phyloP scores from a whole-genome alignment of 2,888 invertebrate species.

The Drosophila peninsularis region DNA sequence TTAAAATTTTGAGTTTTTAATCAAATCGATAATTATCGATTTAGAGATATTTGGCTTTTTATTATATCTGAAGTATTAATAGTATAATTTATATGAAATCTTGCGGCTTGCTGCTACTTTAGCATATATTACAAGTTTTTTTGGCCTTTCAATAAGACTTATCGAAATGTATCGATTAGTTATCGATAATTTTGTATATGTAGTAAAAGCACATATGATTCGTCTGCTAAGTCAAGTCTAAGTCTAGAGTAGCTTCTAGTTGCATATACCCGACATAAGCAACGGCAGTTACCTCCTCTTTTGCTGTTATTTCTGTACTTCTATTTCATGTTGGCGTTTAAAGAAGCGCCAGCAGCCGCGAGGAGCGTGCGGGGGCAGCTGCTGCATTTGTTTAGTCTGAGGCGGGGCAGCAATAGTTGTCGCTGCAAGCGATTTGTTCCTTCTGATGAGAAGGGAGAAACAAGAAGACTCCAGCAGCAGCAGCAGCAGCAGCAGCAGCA shows the following conservation, averaged over 20 bases:
- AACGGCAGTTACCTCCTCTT: neutral
- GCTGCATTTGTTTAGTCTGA: constrained; percentile 18
- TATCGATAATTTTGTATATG: neutral
- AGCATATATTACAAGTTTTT: neutral
- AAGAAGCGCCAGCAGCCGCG: neutral
- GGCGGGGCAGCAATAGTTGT: constrained; percentile 58
- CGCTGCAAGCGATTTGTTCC: constrained; percentile 72
- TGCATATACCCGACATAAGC: neutral
- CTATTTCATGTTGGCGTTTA: constrained; percentile 33
- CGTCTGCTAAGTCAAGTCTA: too few species aligned
- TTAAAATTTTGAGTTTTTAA: too few species aligned
- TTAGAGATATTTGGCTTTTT: neutral
- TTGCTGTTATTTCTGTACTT: constrained; percentile 27
- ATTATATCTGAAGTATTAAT: neutral
- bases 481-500: constrained; percentile 16
- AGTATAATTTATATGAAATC: accelerated
- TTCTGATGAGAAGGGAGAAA: constrained; percentile 27
- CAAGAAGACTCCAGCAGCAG: too few species aligned
- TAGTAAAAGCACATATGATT: too few species aligned
- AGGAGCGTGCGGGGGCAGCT: neutral
- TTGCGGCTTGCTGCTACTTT: neutral
- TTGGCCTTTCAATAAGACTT: neutral
- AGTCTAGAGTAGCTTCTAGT: neutral
- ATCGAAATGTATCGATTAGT: neutral
- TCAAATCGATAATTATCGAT: neutral